Evolutionary conservation across 2,797 vertebrate genomes (phyloP), one percentile per base, ranked within the genome.

Genomic region (Tympanoctomys barrerae): DNA sequence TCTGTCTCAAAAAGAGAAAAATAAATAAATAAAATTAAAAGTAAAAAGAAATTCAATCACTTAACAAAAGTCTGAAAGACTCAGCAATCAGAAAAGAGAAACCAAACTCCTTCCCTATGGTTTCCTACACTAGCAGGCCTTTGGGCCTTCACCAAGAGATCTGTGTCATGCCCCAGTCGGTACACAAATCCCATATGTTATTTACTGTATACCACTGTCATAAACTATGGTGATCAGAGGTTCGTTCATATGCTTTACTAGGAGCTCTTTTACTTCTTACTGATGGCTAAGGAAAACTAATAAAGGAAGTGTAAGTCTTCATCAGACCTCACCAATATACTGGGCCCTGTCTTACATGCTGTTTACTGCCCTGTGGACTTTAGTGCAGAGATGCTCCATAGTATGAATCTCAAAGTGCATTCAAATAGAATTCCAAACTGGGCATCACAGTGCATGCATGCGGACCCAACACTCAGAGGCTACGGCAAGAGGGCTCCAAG

Each of bases 21-120:
- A 54, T 54, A 54, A 54, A 13, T 54, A 54, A 54, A 13, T 54
- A 54, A 54, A 54, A 52, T 1, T 54, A 54, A 54, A 54, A 14
- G 14, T 3, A 71, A 24, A 42, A 88, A 83, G 28, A 87, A 93
- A 81, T 87, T 78, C 18, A 62, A 87, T 77, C 52, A 77, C 26
- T 87, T 66, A 94, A 89, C n/a, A 70, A 96, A 66, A 85, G 91
- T 26, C 77, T 52, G n/a, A 82, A 84, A 95, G 64, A 57, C 49
- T 95, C 80, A 78, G 78, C n/a, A n/a, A 78, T 61, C 64, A 70
- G 0, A 1, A 87, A 92, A 87, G 24, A 79, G 89, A 90, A 75
- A 78, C 33, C 7, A 91, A 91, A 94, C 14, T 18, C 39, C 73
- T 86, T 90, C 84, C 18, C 78, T 59, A 70, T 1, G 22, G 5